Base-by-base conservation (phyloP, 2,888 invertebrate genomes). In the Ctena decussata region DNA sequence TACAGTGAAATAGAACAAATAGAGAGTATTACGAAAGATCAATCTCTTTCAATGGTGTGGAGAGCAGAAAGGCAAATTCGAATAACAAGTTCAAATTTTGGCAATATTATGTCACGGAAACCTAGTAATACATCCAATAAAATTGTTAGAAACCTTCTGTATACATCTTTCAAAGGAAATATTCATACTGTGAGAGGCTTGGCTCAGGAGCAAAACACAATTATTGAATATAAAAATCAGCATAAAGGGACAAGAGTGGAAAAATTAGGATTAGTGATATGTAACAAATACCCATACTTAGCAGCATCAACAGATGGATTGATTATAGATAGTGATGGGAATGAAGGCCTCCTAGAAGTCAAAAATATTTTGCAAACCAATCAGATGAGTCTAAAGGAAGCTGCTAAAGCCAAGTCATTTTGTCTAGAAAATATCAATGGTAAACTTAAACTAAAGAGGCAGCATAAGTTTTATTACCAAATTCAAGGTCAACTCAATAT, bases 251-350 rank as follows among this genome's bases (percentile, higher is more conserved):
- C 32, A 0, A 46, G n/a, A 0, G 57, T 78, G 12, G 12, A 8
- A 32, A 70, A 70, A 70, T 24, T 35, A 2, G 71, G 78, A 8
- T 53, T 71, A 0, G 37, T 21, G n/a, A 78, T 78, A 32, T 53
- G 53, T 24, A 21, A 32, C 11, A 12, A 39, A 35, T 35, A 73
- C 11, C 79, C 39, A 12, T 72, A 27, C 37, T 27, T 79, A 11
- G 72, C 30, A 60, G 79, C 60, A 21, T 79, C 53, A 8, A 79
- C 79, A 39, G 79, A 79, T 41, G 72, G 79, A 8, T 49, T 60
- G 27, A 53, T 79, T 30, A 27, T 11, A 18, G 65, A 27, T 18
- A 0, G 73, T 1, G 6, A 35, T 27, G n/a, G n/a, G 3, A 60
- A 27, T 41, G 30, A 6, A 11, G 73, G 72, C 15, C 30, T 79